Percentiles rank a stretch among this genome's conserved stretches.
These are phyloP conservation scores for Microctonus brassicae DNA, from an alignment of 2,888 invertebrate genomes.

Conservation along the genomic window DNA sequence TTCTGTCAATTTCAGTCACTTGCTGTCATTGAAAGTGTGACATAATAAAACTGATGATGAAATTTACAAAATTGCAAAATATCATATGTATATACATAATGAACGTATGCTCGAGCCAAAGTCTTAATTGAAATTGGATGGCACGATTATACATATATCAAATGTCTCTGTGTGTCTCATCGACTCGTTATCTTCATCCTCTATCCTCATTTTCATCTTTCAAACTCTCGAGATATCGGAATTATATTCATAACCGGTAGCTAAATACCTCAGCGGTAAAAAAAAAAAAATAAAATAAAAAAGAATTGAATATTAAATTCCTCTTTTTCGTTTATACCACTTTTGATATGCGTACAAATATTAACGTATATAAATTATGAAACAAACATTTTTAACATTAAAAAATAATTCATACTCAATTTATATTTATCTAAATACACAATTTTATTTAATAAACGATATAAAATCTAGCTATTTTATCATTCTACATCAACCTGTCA, in stretches of 20 bases:
- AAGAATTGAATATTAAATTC: too few species aligned
- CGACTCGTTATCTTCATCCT: not conserved
- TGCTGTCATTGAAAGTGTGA: not conserved
- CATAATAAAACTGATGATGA: not conserved
- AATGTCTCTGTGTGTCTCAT: not conserved
- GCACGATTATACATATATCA: not conserved
- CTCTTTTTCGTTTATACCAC: too few species aligned
- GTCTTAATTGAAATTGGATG: not conserved
- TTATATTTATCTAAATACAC: not conserved
- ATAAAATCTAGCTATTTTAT: not conserved
- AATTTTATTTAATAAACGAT: not conserved
- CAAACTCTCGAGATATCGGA: not conserved
- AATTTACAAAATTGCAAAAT: not conserved
- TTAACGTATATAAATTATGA: not conserved
- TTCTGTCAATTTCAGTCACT: not conserved
- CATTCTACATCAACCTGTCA: not conserved
- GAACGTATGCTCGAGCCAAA: not conserved
- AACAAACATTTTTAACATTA: not conserved
- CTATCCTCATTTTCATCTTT: not conserved
- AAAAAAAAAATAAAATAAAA: too few species aligned
- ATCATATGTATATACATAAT: not conserved
- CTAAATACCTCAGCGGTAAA: not conserved
- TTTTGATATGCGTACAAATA: too few species aligned
- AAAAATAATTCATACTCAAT: not conserved
- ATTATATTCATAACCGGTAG: not conserved